Evolutionary conservation across 2,113 vertebrate genomes (phyloP).

Genomic region (Sus scrofa): DNA sequence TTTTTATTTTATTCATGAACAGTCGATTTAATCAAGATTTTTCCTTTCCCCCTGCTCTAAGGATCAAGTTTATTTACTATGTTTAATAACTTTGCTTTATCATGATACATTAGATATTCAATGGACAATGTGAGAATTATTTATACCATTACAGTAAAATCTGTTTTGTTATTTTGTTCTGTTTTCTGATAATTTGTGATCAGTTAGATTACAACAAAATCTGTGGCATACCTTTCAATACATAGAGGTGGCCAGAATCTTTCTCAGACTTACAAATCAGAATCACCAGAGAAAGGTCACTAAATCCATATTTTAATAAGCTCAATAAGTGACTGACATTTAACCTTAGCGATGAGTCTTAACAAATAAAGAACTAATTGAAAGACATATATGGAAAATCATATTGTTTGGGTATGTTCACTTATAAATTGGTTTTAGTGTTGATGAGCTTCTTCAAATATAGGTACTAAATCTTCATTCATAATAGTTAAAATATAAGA

Average conservation of each 20-base stretch:
- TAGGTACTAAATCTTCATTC: background rate
- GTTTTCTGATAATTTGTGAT: background rate
- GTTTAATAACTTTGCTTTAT: background rate
- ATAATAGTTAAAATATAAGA: background rate
- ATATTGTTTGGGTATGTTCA: background rate
- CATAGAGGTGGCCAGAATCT: too few relatives aligned
- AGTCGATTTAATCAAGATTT: background rate
- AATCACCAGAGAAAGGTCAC: too few relatives aligned
- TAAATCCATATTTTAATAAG: too few relatives aligned
- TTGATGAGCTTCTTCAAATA: background rate
- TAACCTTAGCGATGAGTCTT: background rate
- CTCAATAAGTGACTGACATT: background rate
- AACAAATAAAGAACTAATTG: background rate
- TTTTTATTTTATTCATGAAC: background rate
- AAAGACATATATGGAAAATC: background rate
- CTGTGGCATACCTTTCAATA: too few relatives aligned
- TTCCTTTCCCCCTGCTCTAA: background rate
- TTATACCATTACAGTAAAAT: background rate
- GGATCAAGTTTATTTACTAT: background rate
- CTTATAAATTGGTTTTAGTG: background rate
- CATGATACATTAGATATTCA: background rate
- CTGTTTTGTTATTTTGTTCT: background rate
- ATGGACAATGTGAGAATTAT: background rate
- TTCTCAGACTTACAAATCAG: too few relatives aligned
- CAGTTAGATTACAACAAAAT: background rate